Base-by-base conservation (phyloP, 1,140 invertebrate genomes). In the Helicoverpa armigera region DNA sequence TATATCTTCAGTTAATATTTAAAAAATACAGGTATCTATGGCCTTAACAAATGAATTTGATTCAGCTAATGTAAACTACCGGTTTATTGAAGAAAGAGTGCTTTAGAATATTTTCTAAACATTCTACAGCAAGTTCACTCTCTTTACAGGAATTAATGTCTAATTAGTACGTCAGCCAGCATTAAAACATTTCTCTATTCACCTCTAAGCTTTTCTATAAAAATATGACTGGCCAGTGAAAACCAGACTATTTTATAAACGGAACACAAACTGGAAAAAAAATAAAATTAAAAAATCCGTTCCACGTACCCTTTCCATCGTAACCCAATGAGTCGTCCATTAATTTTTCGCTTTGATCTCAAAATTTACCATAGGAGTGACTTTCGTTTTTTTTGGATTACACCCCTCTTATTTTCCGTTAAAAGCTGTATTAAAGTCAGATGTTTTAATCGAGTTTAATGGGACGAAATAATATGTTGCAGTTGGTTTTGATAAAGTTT, bases 291-390 rank as follows among this genome's bases (percentile, higher is more conserved):
- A 60, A 31, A 3, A 60, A 29, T 7, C 35, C 35, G 12, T 11
- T 9, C 56, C n/a, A 16, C 31, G 54, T 60, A 58, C 53, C 72
- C 72, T 48, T 23, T 74, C n/a, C 43, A 16, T 16, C 7, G 10
- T 54, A 54, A 72, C 69, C 69, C 69, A 72, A 53, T 72, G 50
- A 72, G 53, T 80, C 78, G 70, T 81, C 79, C 83, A 85, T 82
- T 85, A 85, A 85, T 79, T 75, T 72, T 50, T 18, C 53, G 79
- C 83, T 85, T 85, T 85, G 83, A 85, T 85, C 79, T 85, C 69
- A 58, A 56, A 50, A 75, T 65, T 61, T 70, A 35, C 31, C 54
- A 82, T 65, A 58, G 16, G 74, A 74, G 82, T 86, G 84, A 86
- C 84, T 86, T 80, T 82, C 61, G 63, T 54, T 82, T 85, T 85